phyloP scores from a whole-genome alignment of 2,113 vertebrate genomes.

The Alces alces region DNA sequence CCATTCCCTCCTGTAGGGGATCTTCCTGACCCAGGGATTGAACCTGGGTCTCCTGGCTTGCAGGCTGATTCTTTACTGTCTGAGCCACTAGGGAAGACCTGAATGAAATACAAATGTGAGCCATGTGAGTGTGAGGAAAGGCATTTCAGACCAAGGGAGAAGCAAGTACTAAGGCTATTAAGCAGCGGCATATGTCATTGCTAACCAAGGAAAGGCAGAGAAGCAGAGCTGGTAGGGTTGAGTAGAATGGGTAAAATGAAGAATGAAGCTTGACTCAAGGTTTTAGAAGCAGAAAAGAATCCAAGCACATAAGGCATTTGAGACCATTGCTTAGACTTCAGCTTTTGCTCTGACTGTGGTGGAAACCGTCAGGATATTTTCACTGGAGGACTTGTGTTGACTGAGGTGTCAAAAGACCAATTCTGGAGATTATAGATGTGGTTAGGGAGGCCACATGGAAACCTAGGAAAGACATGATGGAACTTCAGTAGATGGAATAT shows the following conservation, averaged over 20 bases:
- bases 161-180: not conserved
- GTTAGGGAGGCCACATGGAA: not conserved
- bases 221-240: not conserved
- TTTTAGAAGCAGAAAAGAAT: not conserved
- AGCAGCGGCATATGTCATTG: not conserved
- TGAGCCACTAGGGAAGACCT: not conserved
- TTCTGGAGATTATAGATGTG: not conserved
- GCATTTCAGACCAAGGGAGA: not conserved
- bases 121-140: not conserved
- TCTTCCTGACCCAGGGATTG: not conserved
- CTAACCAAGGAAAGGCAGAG: not conserved
- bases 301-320: not conserved
- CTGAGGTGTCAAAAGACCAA: not conserved
- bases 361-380: not conserved
- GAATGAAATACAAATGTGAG: not conserved
- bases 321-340: not conserved
- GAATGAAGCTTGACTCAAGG: not conserved
- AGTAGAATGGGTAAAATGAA: not conserved
- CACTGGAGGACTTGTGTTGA: not conserved
- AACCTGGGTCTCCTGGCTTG: not conserved
- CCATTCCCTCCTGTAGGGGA: not conserved
- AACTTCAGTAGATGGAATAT: not conserved
- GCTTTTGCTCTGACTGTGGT: not conserved
- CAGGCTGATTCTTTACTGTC: not conserved
- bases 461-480: not conserved